Evolutionary conservation across 30 jellyfish, hydroid and myxozoan genomes (phyloP).

Genomic region (Chrysaora quinquecirrha): DNA sequence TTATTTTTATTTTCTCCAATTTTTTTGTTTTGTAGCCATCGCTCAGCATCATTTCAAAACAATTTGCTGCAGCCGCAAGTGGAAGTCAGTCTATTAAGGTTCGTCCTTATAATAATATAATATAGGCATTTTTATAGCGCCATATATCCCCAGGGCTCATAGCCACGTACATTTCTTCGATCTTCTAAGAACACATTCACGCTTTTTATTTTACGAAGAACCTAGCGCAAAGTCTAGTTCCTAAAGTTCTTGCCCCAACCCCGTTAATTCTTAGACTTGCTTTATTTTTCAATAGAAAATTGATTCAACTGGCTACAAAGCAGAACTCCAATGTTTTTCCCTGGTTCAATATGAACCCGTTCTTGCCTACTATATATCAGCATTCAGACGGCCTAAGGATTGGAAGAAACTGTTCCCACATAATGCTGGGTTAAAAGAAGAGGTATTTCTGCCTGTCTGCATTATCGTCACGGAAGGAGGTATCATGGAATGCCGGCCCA

Average conservation of each 20-base stretch:
- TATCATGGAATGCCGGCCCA: conserved; percentile 83
- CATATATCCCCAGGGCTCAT: too few relatives aligned
- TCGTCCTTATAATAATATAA: too few relatives aligned
- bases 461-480: conserved; percentile 90
- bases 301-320: conserved; percentile 43
- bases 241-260: too few relatives aligned
- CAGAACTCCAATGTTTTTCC: conserved; percentile 70
- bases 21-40: conserved; percentile 25
- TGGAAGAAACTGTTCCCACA: conserved; percentile 88
- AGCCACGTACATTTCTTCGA: too few relatives aligned
- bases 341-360: conserved; percentile 56
- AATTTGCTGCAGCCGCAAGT: conserved; percentile 54
- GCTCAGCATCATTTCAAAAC: conserved; percentile 48
- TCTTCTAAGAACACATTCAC: too few relatives aligned
- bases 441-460: conserved; percentile 42
- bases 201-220: too few relatives aligned
- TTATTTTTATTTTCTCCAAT: too few relatives aligned
- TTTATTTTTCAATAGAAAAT: conserved; percentile 18
- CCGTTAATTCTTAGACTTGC: too few relatives aligned
- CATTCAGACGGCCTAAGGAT: conserved; percentile 60
- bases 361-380: conserved; percentile 42
- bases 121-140: too few relatives aligned
- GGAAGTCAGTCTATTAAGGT: conserved; percentile 42
- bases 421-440: conserved; percentile 69
- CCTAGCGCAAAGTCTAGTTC: too few relatives aligned